phyloP scores from a whole-genome alignment of 35 echinoderm and acorn worm genomes.

The Apostichopus parvimensis region DNA sequence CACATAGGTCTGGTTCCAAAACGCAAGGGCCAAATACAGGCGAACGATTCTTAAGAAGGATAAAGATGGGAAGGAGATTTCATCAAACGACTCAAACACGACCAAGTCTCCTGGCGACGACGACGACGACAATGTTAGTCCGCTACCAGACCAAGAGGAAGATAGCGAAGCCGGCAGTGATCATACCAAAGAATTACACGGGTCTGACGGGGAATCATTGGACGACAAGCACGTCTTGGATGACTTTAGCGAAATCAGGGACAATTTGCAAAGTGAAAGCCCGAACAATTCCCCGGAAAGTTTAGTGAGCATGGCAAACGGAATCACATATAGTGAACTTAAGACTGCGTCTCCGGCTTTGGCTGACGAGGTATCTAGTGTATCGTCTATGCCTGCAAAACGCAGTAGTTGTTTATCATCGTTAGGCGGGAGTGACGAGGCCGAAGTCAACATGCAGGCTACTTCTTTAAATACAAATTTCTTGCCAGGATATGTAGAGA shows the following conservation, averaged over 20 bases:
- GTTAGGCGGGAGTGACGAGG: neutral
- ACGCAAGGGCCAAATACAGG: slow-evolving; percentile 93
- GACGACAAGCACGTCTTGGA: slow-evolving; percentile 40
- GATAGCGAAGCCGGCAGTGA: slow-evolving; percentile 32
- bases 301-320: slow-evolving; percentile 43
- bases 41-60: slow-evolving; percentile 87
- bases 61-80: slow-evolving; percentile 66
- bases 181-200: slow-evolving; percentile 42
- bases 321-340: slow-evolving; percentile 81
- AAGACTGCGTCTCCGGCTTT: slow-evolving; percentile 87
- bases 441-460: neutral
- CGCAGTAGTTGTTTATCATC: slow-evolving; percentile 37
- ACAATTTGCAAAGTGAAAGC: neutral
- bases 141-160: slow-evolving; percentile 33
- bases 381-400: slow-evolving; percentile 79
- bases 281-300: slow-evolving; percentile 24
- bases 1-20: slow-evolving; percentile 97
- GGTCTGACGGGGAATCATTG: slow-evolving; percentile 43
- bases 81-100: slow-evolving; percentile 35
- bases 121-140: neutral
- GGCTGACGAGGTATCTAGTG: slow-evolving; percentile 80
- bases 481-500: slow-evolving; percentile 40
- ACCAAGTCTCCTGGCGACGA: slow-evolving; percentile 56
- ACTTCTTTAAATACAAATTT: slow-evolving; percentile 45
- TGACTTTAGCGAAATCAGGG: slow-evolving; percentile 29